Conservation (phyloP, 2,113 vertebrate genomes). For the Labeo rohita region DNA sequence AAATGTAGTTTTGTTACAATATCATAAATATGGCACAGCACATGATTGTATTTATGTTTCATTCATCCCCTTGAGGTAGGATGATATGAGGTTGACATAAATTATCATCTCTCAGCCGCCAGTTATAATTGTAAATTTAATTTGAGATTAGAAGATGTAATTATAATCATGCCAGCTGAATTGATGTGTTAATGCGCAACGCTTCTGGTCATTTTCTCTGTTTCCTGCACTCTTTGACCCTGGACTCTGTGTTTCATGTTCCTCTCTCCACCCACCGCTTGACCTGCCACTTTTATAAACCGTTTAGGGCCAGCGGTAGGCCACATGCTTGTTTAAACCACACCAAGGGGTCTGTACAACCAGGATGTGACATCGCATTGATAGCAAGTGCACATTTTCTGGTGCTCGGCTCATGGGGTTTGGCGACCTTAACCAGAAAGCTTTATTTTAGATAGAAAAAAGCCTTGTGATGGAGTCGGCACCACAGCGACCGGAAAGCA, state of each 20-base stretch:
- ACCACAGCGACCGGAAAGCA: background rate
- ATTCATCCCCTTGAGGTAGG: constrained; percentile 58
- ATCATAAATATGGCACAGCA: constrained; percentile 22
- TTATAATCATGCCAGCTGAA: constrained; percentile 37
- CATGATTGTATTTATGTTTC: constrained; percentile 46
- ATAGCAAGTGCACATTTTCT: constrained; percentile 35
- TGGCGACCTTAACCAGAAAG: constrained; percentile 47
- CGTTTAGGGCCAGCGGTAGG: constrained; percentile 63
- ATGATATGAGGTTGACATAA: constrained; percentile 62
- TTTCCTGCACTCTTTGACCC: constrained; percentile 1
- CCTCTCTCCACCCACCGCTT: background rate
- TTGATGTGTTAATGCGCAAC: background rate
- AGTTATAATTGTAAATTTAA: constrained; percentile 62
- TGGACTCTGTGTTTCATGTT: background rate
- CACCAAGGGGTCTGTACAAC: background rate
- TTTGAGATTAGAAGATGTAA: constrained; percentile 50
- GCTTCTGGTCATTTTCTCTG: constrained; percentile 1
- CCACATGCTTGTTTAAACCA: constrained; percentile 29
- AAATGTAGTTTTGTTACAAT: constrained; percentile 16
- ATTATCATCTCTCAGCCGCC: constrained; percentile 47
- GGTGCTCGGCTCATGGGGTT: constrained; percentile 13
- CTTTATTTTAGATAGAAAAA: constrained; percentile 54
- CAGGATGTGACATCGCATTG: background rate
- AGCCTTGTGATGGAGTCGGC: background rate
- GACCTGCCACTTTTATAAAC: constrained; percentile 4